Evolutionary conservation across 92 coral and sea anemone genomes (phyloP), one percentile per base, ranked within the genome.

Genomic region (Epizoanthus scotinus): DNA sequence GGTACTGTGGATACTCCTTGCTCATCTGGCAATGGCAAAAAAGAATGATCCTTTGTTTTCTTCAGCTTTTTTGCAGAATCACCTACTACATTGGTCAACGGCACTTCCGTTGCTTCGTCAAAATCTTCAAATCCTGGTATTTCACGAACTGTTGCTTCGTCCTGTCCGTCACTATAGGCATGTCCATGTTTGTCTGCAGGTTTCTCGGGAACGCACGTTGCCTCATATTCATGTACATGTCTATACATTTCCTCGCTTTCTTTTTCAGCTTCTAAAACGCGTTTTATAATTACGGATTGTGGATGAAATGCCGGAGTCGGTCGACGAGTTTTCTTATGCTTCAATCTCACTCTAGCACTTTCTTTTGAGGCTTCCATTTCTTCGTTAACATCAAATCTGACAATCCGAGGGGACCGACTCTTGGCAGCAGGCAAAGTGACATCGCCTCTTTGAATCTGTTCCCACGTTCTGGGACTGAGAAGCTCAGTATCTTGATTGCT

Each of bases 341-440:
- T 75, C 24, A 38, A 14, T 6, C 38, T 75, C 57, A 0, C 61
- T 59, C 36, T 60, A 21, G 49, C 24, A 8, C 42, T 25, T 5
- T 15, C 55, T 6, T 59, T 75, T 17, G 60, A 58, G 31, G 40
- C 17, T 21, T 59, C 54, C 14, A 8, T 25, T 6, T 59, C 63
- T 38, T 75, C 68, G 6, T 59, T 58, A 10, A 75, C 56, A 57
- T 58, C 31, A 38, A 75, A 75, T 38, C 81, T 75, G 14, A 75
- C 81, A 34, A 75, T 67, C 53, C 81, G 68, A 55, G 81, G 63
- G 26, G 81, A 59, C 18, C 19, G 60, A 2, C 22, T 18, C 49
- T 40, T 60, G 44, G 54, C n/a, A n/a, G 40, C 63, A 13, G 60
- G 27, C 40, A 56, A 19, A n/a, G 68, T 57, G 24, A 19, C 44